A percentile compares a stretch with the other conserved stretches of the same genome.
Conservation (phyloP, 2,888 invertebrate genomes). For the Laothoe populi region DNA sequence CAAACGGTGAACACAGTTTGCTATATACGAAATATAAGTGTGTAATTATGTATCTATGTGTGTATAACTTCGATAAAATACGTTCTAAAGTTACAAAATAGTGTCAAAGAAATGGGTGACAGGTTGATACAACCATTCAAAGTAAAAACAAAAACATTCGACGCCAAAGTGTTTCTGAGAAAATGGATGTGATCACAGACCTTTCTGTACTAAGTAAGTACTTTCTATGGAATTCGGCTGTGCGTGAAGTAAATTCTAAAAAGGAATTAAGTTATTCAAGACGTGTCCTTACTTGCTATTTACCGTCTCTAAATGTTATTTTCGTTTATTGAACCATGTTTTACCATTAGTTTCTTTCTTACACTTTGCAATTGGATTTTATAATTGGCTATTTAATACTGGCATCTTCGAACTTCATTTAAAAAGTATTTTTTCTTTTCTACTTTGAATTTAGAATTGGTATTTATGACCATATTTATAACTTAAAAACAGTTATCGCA, state of each 20-base stretch:
- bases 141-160: slow-evolving; percentile 71
- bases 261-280: slow-evolving; percentile 10
- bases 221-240: slow-evolving; percentile 36
- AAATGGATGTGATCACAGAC: slow-evolving; percentile 77
- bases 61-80: slow-evolving; percentile 38
- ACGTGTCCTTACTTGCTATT: slow-evolving; percentile 16
- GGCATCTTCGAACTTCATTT: too few species aligned
- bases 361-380: not conserved
- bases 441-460: too few species aligned
- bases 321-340: slow-evolving; percentile 6
- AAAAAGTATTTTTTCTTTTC: not conserved
- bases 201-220: slow-evolving; percentile 75
- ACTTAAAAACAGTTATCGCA: not conserved
- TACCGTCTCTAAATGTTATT: slow-evolving; percentile 16
- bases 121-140: slow-evolving; percentile 74
- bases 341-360: not conserved
- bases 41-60: slow-evolving; percentile 45
- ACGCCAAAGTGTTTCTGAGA: slow-evolving; percentile 49
- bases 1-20: slow-evolving; percentile 54
- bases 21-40: slow-evolving; percentile 33
- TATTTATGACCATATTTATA: too few species aligned
- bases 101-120: slow-evolving; percentile 79
- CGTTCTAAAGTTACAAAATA: slow-evolving; percentile 47
- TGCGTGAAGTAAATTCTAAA: slow-evolving; percentile 29
- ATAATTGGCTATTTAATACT: too few species aligned